Conservation (phyloP, 1,140 invertebrate genomes). For the Drosophila arizonae region DNA sequence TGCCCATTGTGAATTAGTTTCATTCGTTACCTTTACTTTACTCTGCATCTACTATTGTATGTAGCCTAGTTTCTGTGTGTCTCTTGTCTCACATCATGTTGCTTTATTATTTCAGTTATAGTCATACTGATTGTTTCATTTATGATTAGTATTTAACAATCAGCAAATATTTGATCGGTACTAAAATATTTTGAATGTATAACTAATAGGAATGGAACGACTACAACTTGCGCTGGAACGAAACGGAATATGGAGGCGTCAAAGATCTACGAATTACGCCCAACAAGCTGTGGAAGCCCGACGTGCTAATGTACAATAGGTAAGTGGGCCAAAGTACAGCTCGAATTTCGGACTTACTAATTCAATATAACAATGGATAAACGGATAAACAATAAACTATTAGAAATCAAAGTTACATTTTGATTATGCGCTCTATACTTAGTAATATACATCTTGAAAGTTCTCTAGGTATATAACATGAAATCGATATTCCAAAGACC, state of each 20-base stretch:
- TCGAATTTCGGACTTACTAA: constrained; percentile 15
- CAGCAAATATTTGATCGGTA: constrained; percentile 8
- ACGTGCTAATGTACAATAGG: constrained; percentile 99
- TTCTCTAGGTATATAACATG: constrained; percentile 18
- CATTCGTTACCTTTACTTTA: not conserved
- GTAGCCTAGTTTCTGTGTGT: constrained; percentile 11
- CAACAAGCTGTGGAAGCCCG: constrained; percentile 98
- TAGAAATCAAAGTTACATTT: constrained; percentile 25
- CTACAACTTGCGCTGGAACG: constrained; percentile 98
- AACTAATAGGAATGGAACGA: constrained; percentile 96
- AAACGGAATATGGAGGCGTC: constrained; percentile 95
- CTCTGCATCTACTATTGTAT: not conserved
- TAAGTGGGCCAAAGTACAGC: constrained; percentile 84
- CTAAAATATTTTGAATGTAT: constrained; percentile 30
- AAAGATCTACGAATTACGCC: constrained; percentile 96
- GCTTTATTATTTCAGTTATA: constrained; percentile 62
- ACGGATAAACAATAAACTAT: constrained; percentile 19
- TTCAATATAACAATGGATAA: constrained; percentile 21
- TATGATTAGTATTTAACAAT: constrained; percentile 25
- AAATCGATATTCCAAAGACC: not conserved
- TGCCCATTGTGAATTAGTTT: constrained; percentile 31
- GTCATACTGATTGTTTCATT: constrained; percentile 15
- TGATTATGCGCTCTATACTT: constrained; percentile 45
- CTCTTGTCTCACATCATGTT: constrained; percentile 59
- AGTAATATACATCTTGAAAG: constrained; percentile 21